Base-by-base conservation (phyloP, 2,888 invertebrate genomes). In the Nomada fabriciana region DNA sequence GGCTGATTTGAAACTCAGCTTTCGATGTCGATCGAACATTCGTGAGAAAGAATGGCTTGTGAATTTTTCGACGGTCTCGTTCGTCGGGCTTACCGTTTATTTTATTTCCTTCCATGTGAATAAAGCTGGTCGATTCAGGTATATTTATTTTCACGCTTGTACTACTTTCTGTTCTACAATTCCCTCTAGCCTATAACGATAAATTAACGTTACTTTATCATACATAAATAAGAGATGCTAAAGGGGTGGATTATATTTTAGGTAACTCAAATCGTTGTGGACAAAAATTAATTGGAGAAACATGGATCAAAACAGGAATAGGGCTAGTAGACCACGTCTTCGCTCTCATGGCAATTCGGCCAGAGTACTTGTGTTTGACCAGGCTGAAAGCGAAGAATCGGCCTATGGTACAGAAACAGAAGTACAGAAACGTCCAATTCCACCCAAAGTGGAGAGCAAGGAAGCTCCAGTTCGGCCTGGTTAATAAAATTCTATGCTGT, bases 281-380 rank as follows among this genome's bases (percentile, higher is more conserved):
- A 52, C 10, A 36, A 60, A 68, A 55, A 25, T 0, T 11, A 53
- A 55, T 9, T 18, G n/a, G 13, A 11, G n/a, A 60, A 76, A 2
- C 36, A 93, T 94, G 94, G 94, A 94, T 90, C 93, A 91, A 67
- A 85, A 91, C 25, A 92, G 89, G 70, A 93, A 92, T 76, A 91
- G 94, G 86, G 93, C 93, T 18, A 94, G 94, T 71, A 92, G 94
- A 76, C 92, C 94, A 50, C 93, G 94, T 75, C 89, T 94, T 60
- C 91, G 94, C 68, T 91, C 93, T 2, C 91, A 93, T 74, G 92
- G 93, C 47, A 94, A 97, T 94, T 97, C 97, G 84, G 97, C 97
- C 73, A 95, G 97, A 93, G 97, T 97, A 88, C 95, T 97, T 90
- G 95, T 96, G 89, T 97, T 97, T 93, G 97, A 97, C 93, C 97